Percentiles rank a stretch among this genome's conserved stretches.
These are phyloP conservation scores for Malacoraja senta DNA, from an alignment of 2,797 vertebrate species.

Conservation along the genomic window DNA sequence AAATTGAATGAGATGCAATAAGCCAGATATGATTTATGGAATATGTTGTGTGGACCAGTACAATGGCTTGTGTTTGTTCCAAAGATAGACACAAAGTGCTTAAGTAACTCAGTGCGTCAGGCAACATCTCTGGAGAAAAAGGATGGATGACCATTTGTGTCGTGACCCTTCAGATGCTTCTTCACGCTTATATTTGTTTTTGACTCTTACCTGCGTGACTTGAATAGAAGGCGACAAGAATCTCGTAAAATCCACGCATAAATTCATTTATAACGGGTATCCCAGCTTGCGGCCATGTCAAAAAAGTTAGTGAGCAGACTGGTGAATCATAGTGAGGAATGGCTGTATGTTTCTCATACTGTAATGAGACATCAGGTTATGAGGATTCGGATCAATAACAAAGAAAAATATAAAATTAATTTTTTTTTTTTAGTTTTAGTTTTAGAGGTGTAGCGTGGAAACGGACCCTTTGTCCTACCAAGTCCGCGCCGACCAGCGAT, in stretches of 20 bases:
- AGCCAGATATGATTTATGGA: not conserved
- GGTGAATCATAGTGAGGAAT: not conserved
- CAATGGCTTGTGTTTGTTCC: not conserved
- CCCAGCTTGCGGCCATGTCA: not conserved
- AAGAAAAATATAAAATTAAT: too few species aligned
- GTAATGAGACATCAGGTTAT: too few species aligned
- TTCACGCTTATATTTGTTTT: not conserved
- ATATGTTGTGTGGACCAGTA: not conserved
- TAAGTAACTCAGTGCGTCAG: too few species aligned
- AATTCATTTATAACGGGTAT: not conserved
- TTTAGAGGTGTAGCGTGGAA: too few species aligned
- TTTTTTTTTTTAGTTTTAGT: too few species aligned
- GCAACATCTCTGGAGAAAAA: too few species aligned
- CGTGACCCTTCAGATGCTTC: too few species aligned
- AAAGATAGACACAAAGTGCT: too few species aligned
- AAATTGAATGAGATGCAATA: not conserved
- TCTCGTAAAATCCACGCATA: not conserved
- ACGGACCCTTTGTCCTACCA: too few species aligned
- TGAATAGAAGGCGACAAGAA: not conserved
- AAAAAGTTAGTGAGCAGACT: not conserved
- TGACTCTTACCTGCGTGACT: not conserved
- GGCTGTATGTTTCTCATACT: not conserved
- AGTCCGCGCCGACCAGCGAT: too few species aligned
- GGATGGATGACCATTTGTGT: too few species aligned
- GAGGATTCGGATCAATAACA: too few species aligned